These are phyloP conservation scores for Macroteleia sp. DNA, from an alignment of 2,888 invertebrate genomes.

Conservation along the genomic window DNA sequence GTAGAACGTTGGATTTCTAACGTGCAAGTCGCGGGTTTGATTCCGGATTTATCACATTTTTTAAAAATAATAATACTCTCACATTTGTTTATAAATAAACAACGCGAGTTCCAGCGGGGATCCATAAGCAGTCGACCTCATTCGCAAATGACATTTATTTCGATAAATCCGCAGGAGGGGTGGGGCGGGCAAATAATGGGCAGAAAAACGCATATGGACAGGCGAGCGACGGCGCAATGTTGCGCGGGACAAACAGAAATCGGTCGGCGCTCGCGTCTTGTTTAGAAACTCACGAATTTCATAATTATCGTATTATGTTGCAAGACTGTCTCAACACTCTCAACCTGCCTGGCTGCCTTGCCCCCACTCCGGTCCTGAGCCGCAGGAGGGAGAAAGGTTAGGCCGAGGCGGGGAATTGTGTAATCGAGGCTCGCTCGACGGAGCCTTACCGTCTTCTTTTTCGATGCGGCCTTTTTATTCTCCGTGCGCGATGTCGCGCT, in stretches of 20 bases:
- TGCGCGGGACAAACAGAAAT: constrained; percentile 65
- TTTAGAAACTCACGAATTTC: constrained; percentile 83
- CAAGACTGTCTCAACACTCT: constrained; percentile 73
- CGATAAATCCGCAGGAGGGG: constrained; percentile 1
- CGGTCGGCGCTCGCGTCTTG: constrained; percentile 68
- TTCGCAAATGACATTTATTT: constrained; percentile 23
- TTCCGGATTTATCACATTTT: too few species aligned
- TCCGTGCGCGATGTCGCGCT: constrained; percentile 47
- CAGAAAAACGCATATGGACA: constrained; percentile 36
- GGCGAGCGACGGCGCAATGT: constrained; percentile 21
- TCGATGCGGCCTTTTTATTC: constrained; percentile 61
- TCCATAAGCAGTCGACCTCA: constrained; percentile 15
- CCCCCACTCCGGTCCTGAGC: constrained; percentile 53
- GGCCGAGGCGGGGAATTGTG: constrained; percentile 80
- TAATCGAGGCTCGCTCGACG: constrained; percentile 73
- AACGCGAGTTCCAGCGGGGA: background rate
- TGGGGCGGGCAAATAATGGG: constrained; percentile 13
- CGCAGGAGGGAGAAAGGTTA: constrained; percentile 78
- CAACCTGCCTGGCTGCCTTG: constrained; percentile 64
- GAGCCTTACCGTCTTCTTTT: constrained; percentile 71
- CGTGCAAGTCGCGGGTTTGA: too few species aligned
- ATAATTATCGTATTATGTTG: constrained; percentile 83
- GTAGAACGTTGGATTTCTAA: too few species aligned
- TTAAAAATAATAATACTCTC: too few species aligned
- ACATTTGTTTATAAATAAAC: constrained; percentile 13